These are phyloP conservation scores for Turritopsis dohrnii DNA, from an alignment of 30 jellyfish, hydroid and myxozoan genomes.

Conservation along the genomic window DNA sequence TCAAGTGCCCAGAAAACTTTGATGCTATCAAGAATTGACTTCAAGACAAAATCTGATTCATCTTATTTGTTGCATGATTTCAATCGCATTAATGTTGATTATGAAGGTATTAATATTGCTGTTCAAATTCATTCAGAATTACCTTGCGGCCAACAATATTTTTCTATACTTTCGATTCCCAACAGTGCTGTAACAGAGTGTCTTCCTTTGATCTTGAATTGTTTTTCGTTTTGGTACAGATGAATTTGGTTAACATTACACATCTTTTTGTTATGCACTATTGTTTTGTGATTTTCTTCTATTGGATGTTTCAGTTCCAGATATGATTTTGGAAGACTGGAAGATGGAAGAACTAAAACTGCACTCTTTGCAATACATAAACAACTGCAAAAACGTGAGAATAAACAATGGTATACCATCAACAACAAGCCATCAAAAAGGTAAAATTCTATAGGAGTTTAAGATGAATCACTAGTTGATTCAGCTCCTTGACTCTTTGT, in stretches of 20 bases:
- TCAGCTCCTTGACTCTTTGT: neutral
- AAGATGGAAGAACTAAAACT: neutral
- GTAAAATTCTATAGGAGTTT: neutral
- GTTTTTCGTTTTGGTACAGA: no score
- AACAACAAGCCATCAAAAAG: neutral
- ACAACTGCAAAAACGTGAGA: neutral
- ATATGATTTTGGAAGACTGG: neutral
- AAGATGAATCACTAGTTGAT: neutral
- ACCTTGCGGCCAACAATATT: no score
- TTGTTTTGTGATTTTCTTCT: neutral
- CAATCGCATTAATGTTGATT: neutral
- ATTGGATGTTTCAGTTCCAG: neutral
- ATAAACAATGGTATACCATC: neutral
- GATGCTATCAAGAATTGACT: neutral
- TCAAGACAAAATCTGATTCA: neutral
- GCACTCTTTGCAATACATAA: neutral
- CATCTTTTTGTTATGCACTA: neutral
- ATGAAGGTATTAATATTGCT: neutral
- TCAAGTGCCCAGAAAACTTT: constrained; percentile 5
- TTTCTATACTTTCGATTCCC: no score
- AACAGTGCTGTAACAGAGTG: no score
- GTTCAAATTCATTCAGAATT: neutral
- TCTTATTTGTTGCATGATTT: neutral
- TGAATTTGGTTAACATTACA: no score
- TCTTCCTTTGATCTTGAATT: no score